phyloP scores from a whole-genome alignment of 1,140 invertebrate genomes.

The Drosophila azteca region DNA sequence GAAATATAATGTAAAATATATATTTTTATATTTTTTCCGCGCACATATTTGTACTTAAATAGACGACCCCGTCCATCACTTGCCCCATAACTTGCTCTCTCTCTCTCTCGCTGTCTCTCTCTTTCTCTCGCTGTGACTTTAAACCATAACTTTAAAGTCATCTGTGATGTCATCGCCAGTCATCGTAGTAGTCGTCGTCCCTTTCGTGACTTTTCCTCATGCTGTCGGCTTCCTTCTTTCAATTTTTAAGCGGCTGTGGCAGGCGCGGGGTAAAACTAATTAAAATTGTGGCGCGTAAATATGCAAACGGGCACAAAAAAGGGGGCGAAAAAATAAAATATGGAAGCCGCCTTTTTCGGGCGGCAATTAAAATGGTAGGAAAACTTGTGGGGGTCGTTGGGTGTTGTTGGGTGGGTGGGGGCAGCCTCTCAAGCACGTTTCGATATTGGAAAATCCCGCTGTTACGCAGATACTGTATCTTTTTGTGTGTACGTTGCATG shows the following conservation, averaged over 20 bases:
- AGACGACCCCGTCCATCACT: background rate
- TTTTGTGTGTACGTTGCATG: conserved; percentile 22
- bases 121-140: conserved; percentile 23
- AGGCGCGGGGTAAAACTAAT: conserved; percentile 53
- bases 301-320: conserved; percentile 24
- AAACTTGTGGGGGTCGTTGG: conserved; percentile 2
- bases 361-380: conserved; percentile 57
- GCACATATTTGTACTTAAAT: conserved; percentile 49
- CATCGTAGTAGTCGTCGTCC: background rate
- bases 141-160: conserved; percentile 41
- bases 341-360: conserved; percentile 47
- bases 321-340: conserved; percentile 6
- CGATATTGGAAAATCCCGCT: conserved; percentile 46
- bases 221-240: conserved; percentile 62
- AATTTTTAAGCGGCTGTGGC: background rate
- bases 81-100: background rate
- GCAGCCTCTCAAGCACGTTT: conserved; percentile 61
- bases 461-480: conserved; percentile 23
- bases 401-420: conserved; percentile 3
- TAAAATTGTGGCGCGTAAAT: conserved; percentile 53
- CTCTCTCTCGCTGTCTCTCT: too few relatives aligned
- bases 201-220: conserved; percentile 53
- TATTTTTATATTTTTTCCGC: conserved; percentile 2
- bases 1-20: too few relatives aligned
- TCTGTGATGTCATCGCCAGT: conserved; percentile 13